Evolutionary conservation across 2,113 vertebrate genomes (phyloP).

Genomic region (Oreochromis aureus): DNA sequence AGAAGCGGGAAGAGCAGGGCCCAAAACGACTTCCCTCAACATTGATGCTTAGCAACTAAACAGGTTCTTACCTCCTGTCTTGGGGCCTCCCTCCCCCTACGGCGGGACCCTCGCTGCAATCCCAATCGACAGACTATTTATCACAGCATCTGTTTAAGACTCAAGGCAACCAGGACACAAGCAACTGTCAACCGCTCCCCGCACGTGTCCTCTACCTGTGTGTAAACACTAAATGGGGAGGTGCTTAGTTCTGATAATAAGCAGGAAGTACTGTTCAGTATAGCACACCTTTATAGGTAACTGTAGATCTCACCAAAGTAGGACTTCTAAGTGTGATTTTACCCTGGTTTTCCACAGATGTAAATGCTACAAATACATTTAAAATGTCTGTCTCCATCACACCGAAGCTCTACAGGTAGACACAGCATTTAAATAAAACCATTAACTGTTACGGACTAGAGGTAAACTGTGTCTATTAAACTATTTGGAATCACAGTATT

Average conservation of each 20-base stretch:
- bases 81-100: constrained; percentile 6
- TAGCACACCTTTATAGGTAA: neutral
- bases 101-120: constrained; percentile 10
- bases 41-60: constrained; percentile 65
- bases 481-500: neutral
- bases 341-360: neutral
- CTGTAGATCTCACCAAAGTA: neutral
- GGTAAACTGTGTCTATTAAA: neutral
- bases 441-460: neutral
- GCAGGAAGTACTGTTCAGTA: neutral
- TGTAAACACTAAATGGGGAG: constrained; percentile 11
- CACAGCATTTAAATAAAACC: neutral
- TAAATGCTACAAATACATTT: neutral
- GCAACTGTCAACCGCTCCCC: constrained; percentile 11
- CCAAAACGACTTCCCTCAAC: constrained; percentile 37
- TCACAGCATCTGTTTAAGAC: constrained; percentile 18
- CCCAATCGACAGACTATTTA: constrained; percentile 7
- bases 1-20: constrained; percentile 18
- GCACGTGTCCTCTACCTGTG: constrained; percentile 5
- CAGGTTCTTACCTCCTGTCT: constrained; percentile 31
- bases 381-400: neutral
- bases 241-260: neutral
- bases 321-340: neutral
- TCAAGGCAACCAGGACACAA: neutral
- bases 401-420: neutral